Conservation (phyloP, 2,797 vertebrate species). For the Artibeus jamaicensis region DNA sequence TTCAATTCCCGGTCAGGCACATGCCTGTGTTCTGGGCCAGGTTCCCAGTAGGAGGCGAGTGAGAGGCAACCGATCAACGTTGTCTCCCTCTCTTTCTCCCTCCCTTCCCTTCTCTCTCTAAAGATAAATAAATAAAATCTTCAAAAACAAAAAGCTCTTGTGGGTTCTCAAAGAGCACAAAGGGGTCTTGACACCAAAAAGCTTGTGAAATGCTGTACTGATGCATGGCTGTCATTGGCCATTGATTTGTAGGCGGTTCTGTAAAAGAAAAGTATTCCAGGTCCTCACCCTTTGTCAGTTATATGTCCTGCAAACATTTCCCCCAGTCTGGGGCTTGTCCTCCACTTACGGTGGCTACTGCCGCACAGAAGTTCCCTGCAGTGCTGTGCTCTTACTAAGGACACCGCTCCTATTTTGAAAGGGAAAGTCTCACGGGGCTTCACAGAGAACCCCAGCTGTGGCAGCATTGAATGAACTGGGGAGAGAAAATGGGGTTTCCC, state of each 20-base stretch:
- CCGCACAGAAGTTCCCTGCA: background rate
- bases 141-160: background rate
- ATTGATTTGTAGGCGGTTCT: background rate
- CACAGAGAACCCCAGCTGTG: background rate
- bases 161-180: background rate
- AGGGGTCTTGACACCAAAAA: background rate
- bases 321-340: background rate
- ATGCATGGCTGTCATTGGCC: background rate
- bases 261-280: background rate
- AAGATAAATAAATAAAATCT: no score
- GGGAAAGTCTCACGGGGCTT: background rate
- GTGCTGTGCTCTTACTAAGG: background rate
- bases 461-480: background rate
- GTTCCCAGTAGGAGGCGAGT: no score
- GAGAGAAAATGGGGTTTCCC: background rate
- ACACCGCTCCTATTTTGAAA: background rate
- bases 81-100: no score
- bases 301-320: background rate
- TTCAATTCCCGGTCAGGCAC: no score
- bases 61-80: no score
- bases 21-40: no score
- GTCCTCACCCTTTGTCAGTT: background rate
- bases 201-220: background rate
- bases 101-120: no score
- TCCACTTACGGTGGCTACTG: background rate